phyloP scores from a whole-genome alignment of 2,113 vertebrate genomes.

The Cololabis saira region DNA sequence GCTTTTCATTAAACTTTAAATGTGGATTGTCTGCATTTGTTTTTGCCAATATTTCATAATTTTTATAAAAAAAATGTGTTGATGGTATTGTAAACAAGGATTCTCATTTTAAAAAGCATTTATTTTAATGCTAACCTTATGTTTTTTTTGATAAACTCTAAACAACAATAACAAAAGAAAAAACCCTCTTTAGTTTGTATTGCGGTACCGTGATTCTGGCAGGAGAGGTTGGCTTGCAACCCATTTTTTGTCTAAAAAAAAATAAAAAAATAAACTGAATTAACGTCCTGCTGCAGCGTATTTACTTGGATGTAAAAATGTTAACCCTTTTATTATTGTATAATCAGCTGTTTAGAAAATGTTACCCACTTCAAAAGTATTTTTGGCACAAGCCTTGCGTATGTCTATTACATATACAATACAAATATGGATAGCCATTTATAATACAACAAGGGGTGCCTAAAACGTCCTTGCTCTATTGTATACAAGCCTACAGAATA shows the following conservation, averaged over 20 bases:
- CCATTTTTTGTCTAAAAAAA: conserved; percentile 50
- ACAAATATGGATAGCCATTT: too few relatives aligned
- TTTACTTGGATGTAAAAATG: too few relatives aligned
- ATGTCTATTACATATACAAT: too few relatives aligned
- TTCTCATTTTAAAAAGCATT: conserved; percentile 46
- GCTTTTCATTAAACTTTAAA: conserved; percentile 54
- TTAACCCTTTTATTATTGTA: too few relatives aligned
- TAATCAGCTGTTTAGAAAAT: too few relatives aligned
- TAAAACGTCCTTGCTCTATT: too few relatives aligned
- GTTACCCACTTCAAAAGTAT: too few relatives aligned
- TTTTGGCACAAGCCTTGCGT: too few relatives aligned
- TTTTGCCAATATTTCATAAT: conserved; percentile 40
- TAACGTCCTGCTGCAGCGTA: conserved; percentile 7
- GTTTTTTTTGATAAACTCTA: conserved; percentile 30
- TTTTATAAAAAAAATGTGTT: conserved; percentile 46
- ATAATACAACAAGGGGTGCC: too few relatives aligned
- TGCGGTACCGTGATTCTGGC: conserved; percentile 22
- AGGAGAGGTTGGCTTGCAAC: conserved; percentile 29
- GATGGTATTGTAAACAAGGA: conserved; percentile 32
- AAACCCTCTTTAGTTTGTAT: conserved; percentile 41
- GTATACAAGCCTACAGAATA: too few relatives aligned
- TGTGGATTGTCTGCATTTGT: conserved; percentile 45
- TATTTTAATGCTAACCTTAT: conserved; percentile 39
- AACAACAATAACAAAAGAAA: conserved; percentile 7
- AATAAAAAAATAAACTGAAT: conserved; percentile 62